A percentile compares a stretch with the other conserved stretches of the same genome.
Conservation (phyloP, 92 coral and sea anemone species). For the Siderastrea siderea region DNA sequence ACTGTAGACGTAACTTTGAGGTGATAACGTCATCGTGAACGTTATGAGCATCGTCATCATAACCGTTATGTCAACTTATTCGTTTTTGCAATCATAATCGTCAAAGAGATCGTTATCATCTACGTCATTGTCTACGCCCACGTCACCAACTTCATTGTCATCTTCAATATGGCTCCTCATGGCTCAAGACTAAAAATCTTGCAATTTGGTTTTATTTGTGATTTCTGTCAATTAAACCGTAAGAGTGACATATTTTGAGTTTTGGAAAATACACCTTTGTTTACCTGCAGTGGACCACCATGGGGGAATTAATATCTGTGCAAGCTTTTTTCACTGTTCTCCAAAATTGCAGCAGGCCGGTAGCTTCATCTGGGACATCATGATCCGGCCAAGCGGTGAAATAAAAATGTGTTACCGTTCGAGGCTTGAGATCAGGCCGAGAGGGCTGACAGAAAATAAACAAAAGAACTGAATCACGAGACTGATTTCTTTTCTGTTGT, state of each 20-base stretch:
- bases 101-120: too few relatives aligned
- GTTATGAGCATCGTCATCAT: too few relatives aligned
- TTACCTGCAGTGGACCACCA: conserved; percentile 89
- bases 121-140: too few relatives aligned
- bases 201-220: neutral
- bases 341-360: conserved; percentile 78
- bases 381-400: conserved; percentile 90
- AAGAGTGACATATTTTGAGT: neutral
- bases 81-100: too few relatives aligned
- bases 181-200: too few relatives aligned
- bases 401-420: conserved; percentile 67
- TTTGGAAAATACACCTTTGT: too few relatives aligned
- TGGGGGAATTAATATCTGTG: conserved; percentile 40
- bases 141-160: neutral
- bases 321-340: conserved; percentile 53
- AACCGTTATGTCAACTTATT: too few relatives aligned
- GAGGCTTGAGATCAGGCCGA: conserved; percentile 22
- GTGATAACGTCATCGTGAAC: too few relatives aligned
- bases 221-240: neutral
- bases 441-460: conserved; percentile 23
- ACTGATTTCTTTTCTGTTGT: too few relatives aligned
- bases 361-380: conserved; percentile 83
- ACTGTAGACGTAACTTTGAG: too few relatives aligned
- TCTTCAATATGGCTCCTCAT: neutral
- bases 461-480: neutral